phyloP scores from a whole-genome alignment of 1,140 invertebrate species.

The Onthophagus taurus region DNA sequence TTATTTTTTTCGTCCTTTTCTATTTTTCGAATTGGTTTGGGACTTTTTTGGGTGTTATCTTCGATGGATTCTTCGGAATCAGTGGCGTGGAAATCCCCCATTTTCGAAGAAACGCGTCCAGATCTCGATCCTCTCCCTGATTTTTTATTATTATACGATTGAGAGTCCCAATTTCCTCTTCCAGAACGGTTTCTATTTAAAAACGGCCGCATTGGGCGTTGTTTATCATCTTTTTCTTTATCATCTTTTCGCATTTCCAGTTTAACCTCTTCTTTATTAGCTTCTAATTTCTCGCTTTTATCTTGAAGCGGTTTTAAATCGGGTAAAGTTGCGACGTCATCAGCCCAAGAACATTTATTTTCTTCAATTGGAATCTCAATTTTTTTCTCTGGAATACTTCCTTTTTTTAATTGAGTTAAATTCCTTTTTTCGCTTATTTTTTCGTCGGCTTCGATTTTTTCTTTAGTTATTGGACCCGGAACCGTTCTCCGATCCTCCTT shows the following conservation, averaged over 20 bases:
- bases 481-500: slow-evolving; percentile 38
- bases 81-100: slow-evolving; percentile 39
- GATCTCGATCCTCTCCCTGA: slow-evolving; percentile 25
- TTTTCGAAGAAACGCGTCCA: slow-evolving; percentile 21
- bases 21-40: slow-evolving; percentile 38
- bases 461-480: slow-evolving; percentile 51
- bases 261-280: slow-evolving; percentile 18
- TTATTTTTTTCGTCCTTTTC: slow-evolving; percentile 52
- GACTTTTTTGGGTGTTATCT: slow-evolving; percentile 38
- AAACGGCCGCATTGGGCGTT: slow-evolving; percentile 23
- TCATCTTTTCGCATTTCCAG: slow-evolving; percentile 21
- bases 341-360: slow-evolving; percentile 18
- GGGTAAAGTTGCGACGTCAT: slow-evolving; percentile 18
- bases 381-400: slow-evolving; percentile 23
- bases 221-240: slow-evolving; percentile 36
- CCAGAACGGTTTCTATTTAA: slow-evolving; percentile 29
- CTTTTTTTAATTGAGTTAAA: slow-evolving; percentile 45
- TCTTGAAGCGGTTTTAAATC: slow-evolving; percentile 11
- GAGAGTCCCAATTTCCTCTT: slow-evolving; percentile 23
- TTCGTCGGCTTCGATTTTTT: slow-evolving; percentile 53
- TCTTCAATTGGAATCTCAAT: slow-evolving; percentile 26
- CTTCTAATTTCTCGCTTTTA: slow-evolving; percentile 13
- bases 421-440: slow-evolving; percentile 45
- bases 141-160: slow-evolving; percentile 26
- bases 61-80: slow-evolving; percentile 53